These are phyloP conservation scores for Amphibalanus amphitrite DNA, from an alignment of 1,140 invertebrate species.

Conservation along the genomic window DNA sequence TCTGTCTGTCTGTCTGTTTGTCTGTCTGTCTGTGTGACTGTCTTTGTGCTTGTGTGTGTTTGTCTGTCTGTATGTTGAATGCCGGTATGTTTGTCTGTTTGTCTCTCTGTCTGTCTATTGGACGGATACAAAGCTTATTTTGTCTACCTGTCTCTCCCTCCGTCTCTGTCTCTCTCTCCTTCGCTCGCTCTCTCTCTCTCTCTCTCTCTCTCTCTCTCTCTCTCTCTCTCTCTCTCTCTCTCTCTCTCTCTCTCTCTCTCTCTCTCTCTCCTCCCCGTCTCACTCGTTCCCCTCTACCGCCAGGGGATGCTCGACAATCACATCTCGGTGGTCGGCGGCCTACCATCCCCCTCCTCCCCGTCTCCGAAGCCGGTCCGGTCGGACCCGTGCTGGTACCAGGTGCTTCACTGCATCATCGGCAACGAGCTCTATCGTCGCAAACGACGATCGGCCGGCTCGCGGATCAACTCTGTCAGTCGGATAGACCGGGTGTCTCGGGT, in stretches of 20 bases:
- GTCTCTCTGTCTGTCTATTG: too few species aligned
- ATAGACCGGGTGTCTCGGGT: conserved; percentile 70
- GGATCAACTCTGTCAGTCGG: conserved; percentile 59
- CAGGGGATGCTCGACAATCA: neutral
- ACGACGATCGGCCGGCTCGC: neutral
- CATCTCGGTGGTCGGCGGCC: neutral
- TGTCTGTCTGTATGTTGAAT: too few species aligned
- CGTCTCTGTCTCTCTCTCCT: neutral
- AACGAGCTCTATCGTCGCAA: conserved; percentile 32
- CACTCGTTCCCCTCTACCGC: too few species aligned
- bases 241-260: too few species aligned
- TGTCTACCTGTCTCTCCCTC: neutral
- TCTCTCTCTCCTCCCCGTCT: too few species aligned
- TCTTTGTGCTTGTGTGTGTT: too few species aligned
- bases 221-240: neutral
- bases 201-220: conserved; percentile 3
- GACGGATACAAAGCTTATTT: too few species aligned
- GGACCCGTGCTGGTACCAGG: conserved; percentile 18
- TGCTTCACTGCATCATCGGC: conserved; percentile 57
- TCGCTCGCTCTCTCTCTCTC: neutral
- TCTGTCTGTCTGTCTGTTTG: too few species aligned
- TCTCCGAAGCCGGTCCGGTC: neutral
- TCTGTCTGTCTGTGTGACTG: too few species aligned
- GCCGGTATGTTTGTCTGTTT: too few species aligned
- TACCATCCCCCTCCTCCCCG: neutral